Base-by-base conservation (phyloP, 2,113 vertebrate species). In the Chionodraco myersi region DNA sequence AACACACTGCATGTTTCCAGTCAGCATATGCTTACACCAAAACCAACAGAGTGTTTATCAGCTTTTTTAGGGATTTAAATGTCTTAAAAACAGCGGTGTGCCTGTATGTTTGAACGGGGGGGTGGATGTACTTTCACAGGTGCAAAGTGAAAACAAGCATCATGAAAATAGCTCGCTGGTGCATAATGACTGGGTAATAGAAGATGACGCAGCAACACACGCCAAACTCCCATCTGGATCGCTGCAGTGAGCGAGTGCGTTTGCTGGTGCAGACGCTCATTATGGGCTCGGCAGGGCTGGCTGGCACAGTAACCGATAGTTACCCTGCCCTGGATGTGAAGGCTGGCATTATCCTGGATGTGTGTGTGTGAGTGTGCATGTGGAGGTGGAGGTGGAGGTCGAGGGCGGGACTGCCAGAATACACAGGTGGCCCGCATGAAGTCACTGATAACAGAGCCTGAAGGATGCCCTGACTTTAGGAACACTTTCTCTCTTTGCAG, bases 161-260 rank as follows among this genome's bases (percentile, higher is more conserved):
- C 67, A n/a, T 57, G 68, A 92, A 91, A 92, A 89, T 76, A 83
- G 75, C 88, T 85, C 60, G 2, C 77, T 81, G 78, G 51, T 30
- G 21, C 69, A 85, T 91, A 92, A 93, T 91, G 79, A 92, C 44
- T 59, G 76, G 86, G 92, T 92, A 86, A 90, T 83, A 61, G 65
- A 85, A 80, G 90, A 91, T 90, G 88, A 92, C 64, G 59, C 80
- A 67, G 83, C 59, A 53, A 89, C 92, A 89, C 86, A 68, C 5
- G 57, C 72, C 83, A 41, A 72, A 78, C 80, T 87, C 80, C 80
- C 89, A 90, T 88, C 85, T 91, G 90, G 78, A 80, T 36, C 12
- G 18, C 12, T 71, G 79, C 69, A 75, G 86, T 61, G 65, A 86
- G 75, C 6, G 58, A 82, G 59, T 63, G 69, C 63, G 44, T 81